phyloP scores from a whole-genome alignment of 2,888 invertebrate genomes.

The Globia sparganii region DNA sequence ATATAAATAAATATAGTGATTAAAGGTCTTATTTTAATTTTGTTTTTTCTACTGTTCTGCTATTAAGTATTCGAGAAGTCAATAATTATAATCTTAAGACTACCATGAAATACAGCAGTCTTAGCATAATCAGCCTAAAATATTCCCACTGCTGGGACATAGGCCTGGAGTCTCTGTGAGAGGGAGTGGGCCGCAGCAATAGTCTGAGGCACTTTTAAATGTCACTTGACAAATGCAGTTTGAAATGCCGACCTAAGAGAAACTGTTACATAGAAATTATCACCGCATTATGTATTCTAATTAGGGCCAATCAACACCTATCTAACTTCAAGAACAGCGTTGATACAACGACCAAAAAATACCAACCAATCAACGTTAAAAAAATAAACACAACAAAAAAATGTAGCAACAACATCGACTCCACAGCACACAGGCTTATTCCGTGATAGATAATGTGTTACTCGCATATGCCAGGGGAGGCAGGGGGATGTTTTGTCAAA shows the following conservation, averaged over 20 bases:
- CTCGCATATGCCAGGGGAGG: constrained; percentile 81
- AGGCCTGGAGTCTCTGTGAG: no score
- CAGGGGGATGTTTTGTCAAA: constrained; percentile 87
- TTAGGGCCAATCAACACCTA: neutral
- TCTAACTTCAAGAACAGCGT: neutral
- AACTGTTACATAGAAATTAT: neutral
- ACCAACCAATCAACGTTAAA: neutral
- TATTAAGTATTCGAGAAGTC: neutral
- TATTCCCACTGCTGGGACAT: no score
- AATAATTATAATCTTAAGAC: neutral
- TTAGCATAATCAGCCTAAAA: no score
- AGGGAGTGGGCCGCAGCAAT: no score
- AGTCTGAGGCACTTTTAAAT: no score
- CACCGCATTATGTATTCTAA: neutral
- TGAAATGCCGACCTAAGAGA: neutral
- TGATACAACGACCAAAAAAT: neutral
- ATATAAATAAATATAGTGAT: neutral
- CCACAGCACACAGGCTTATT: constrained; percentile 74
- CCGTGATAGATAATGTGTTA: constrained; percentile 88
- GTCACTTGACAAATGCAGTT: neutral
- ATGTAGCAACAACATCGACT: constrained; percentile 65
- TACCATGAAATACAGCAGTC: neutral
- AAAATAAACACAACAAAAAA: constrained; percentile 28
- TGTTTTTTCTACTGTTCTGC: no score
- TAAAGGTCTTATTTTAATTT: neutral